A percentile compares a stretch with the other conserved stretches of the same genome.
These are phyloP conservation scores for Echinarachnius parma DNA, from an alignment of 53 echinoderm and acorn worm genomes.

Conservation along the genomic window DNA sequence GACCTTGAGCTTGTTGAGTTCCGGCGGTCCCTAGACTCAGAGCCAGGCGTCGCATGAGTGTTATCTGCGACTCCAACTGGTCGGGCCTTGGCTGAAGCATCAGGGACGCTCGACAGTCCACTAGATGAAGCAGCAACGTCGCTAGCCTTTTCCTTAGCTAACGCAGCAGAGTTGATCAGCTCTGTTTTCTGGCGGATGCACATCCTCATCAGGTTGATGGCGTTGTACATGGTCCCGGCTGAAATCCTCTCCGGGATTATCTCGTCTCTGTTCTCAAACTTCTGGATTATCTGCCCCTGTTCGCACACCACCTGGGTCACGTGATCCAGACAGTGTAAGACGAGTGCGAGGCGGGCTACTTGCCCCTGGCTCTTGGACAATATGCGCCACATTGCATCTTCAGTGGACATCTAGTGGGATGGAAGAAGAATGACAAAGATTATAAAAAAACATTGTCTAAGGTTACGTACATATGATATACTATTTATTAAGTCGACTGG, in stretches of 20 bases:
- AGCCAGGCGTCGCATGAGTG: no score
- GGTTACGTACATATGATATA: no score
- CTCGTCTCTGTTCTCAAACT: conserved; percentile 1
- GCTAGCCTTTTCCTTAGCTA: no score
- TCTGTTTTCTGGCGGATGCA: conserved; percentile 27
- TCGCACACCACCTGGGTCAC: conserved; percentile 1
- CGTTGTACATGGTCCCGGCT: conserved; percentile 28
- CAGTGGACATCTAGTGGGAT: conserved; percentile 24
- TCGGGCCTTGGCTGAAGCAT: no score
- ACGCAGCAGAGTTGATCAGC: not conserved
- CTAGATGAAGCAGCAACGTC: no score
- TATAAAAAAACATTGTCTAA: not conserved
- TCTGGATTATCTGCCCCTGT: conserved; percentile 6
- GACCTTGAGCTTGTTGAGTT: no score
- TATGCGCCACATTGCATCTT: conserved; percentile 14
- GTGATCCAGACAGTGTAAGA: conserved; percentile 32
- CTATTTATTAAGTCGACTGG: no score
- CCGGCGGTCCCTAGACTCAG: no score
- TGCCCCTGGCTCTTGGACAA: conserved; percentile 40
- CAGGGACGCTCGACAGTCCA: no score
- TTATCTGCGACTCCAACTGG: no score
- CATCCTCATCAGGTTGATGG: conserved; percentile 20
- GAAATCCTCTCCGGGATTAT: conserved; percentile 8
- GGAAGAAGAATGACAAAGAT: conserved; percentile 3
- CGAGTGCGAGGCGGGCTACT: conserved; percentile 30